A percentile compares a stretch with the other conserved stretches of the same genome.
phyloP scores from a whole-genome alignment of 2,797 vertebrate genomes.

The Melanotaenia boesemani region DNA sequence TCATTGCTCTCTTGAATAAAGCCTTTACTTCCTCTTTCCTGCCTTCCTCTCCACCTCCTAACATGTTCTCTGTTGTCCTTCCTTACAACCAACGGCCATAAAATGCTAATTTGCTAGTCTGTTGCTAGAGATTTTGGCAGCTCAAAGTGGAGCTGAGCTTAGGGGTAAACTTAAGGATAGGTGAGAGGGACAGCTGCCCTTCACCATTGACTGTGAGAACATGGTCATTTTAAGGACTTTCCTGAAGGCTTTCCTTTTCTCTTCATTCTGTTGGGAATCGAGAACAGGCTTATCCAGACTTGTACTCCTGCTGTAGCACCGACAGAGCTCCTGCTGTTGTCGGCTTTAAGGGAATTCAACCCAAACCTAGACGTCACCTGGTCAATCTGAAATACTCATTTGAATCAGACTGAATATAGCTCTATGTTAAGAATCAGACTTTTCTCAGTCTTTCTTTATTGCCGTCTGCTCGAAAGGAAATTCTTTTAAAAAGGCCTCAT shows the following conservation, averaged over 20 bases:
- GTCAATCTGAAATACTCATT: slow-evolving; percentile 45
- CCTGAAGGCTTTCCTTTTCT: slow-evolving; percentile 48
- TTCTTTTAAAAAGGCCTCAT: slow-evolving; percentile 40
- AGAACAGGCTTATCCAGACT: slow-evolving; percentile 31
- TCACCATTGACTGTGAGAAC: slow-evolving; percentile 54
- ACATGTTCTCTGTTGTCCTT: slow-evolving; percentile 45
- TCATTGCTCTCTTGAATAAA: slow-evolving; percentile 52
- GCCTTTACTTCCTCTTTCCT: slow-evolving; percentile 69
- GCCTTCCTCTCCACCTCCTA: slow-evolving; percentile 54
- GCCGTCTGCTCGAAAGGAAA: slow-evolving; percentile 41
- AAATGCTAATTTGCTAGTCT: slow-evolving; percentile 76
- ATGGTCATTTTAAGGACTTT: slow-evolving; percentile 40
- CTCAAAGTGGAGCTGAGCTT: slow-evolving; percentile 46
- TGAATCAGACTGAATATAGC: slow-evolving; percentile 56
- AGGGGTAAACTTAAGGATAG: slow-evolving; percentile 38
- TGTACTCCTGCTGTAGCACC: slow-evolving; percentile 13
- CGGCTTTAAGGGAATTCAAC: slow-evolving; percentile 33
- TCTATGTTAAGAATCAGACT: slow-evolving; percentile 58
- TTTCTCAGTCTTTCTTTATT: slow-evolving; percentile 59
- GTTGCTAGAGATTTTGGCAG: slow-evolving; percentile 49
- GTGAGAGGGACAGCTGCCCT: slow-evolving; percentile 70
- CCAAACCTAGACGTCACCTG: slow-evolving; percentile 48
- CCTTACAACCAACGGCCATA: slow-evolving; percentile 63
- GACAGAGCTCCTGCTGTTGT: slow-evolving; percentile 61
- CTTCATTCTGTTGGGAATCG: slow-evolving; percentile 21